phyloP scores from a whole-genome alignment of 2,113 vertebrate species.

The Glareola pratincola region DNA sequence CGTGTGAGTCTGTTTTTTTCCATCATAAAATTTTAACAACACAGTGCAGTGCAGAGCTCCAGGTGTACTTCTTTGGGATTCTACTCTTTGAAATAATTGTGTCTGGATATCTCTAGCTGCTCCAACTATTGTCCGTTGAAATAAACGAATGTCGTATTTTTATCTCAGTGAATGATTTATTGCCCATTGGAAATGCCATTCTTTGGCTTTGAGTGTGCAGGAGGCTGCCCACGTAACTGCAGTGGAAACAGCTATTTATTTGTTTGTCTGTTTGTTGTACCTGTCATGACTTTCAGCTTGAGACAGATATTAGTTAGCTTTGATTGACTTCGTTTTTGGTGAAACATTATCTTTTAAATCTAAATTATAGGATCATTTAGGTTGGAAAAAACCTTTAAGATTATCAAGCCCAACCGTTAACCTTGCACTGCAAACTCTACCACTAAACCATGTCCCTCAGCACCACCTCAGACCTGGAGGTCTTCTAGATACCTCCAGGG shows the following conservation, averaged over 20 bases:
- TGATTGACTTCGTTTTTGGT: neutral
- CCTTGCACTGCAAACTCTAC: neutral
- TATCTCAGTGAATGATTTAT: neutral
- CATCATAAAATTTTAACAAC: slow-evolving; percentile 4
- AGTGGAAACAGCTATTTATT: neutral
- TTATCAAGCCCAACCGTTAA: neutral
- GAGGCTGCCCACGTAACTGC: neutral
- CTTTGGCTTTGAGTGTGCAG: neutral
- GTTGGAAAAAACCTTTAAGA: neutral
- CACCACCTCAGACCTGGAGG: neutral
- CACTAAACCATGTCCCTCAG: neutral
- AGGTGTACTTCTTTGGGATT: neutral
- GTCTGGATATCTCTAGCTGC: neutral
- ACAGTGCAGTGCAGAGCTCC: neutral
- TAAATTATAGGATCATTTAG: neutral
- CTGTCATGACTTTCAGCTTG: neutral
- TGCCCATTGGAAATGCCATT: neutral
- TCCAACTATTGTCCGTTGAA: neutral
- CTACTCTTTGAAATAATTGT: neutral
- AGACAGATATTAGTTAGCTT: neutral
- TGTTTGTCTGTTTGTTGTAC: neutral
- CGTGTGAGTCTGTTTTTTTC: neutral
- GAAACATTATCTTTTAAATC: neutral
- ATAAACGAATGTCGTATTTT: neutral
- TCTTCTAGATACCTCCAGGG: neutral